These are phyloP conservation scores for Scaptodrosophila latifasciaeformis DNA, from an alignment of 2,888 invertebrate species.

Conservation along the genomic window DNA sequence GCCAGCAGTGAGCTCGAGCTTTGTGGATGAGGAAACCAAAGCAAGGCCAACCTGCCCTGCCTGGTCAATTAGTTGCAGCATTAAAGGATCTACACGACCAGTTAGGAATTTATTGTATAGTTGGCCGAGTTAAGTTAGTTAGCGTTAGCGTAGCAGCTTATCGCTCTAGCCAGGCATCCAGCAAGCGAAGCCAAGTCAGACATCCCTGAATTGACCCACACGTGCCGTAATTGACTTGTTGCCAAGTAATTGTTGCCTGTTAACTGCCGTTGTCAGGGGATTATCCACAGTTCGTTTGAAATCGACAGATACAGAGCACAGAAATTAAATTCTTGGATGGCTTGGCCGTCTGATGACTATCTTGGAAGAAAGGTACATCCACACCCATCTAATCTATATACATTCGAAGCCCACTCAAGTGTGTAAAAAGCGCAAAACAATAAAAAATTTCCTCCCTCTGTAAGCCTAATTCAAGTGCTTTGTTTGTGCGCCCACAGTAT, in stretches of 20 bases:
- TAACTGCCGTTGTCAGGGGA: slow-evolving; percentile 70
- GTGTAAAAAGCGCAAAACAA: slow-evolving; percentile 62
- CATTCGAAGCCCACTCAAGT: slow-evolving; percentile 51
- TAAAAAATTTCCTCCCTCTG: slow-evolving; percentile 30
- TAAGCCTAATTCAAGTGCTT: slow-evolving; percentile 40
- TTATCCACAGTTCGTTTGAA: slow-evolving; percentile 66
- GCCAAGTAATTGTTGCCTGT: slow-evolving; percentile 70
- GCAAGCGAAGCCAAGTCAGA: slow-evolving; percentile 7
- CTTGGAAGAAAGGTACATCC: background rate
- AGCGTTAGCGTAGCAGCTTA: slow-evolving; percentile 40
- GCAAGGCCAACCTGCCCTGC: slow-evolving; percentile 22
- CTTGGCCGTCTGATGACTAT: background rate
- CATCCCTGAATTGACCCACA: slow-evolving; percentile 8
- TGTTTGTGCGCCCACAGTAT: no score
- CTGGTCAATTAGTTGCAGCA: slow-evolving; percentile 65
- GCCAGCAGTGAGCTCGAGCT: background rate
- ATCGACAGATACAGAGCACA: slow-evolving; percentile 36
- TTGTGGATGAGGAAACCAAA: slow-evolving; percentile 1
- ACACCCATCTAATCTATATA: slow-evolving; percentile 11
- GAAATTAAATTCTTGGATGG: no score
- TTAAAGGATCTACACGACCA: slow-evolving; percentile 45
- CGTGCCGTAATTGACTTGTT: slow-evolving; percentile 61
- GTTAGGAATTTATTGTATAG: slow-evolving; percentile 56
- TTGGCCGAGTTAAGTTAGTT: slow-evolving; percentile 31
- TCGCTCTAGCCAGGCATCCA: slow-evolving; percentile 50